Evolutionary conservation across 2,888 invertebrate genomes (phyloP), one percentile per base, ranked within the genome.

Genomic region (Elegia similella): DNA sequence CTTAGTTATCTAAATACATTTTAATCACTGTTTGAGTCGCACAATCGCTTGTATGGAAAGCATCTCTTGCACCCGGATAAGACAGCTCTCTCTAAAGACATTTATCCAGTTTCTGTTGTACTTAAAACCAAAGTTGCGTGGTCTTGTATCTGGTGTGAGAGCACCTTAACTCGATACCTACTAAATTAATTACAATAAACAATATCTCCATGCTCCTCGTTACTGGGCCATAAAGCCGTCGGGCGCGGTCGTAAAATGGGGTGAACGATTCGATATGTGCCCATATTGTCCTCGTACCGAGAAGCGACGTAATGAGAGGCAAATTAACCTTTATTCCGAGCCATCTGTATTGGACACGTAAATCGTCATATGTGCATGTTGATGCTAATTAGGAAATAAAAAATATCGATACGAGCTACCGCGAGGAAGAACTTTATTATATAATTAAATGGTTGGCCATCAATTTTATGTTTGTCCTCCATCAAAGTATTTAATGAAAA

Each of bases 261-360:
- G 82, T 84, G 86, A 88, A 87, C 70, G 85, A 62, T 80, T 81
- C 82, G 74, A 83, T 82, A 84, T 79, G 79, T 77, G 72, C 74
- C 68, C 73, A 68, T 73, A 78, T 80, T 82, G 79, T 77, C 79
- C 67, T 78, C 73, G 69, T 78, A 79, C 79, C 67, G 69, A 83
- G 82, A 81, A 82, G 71, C 73, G 74, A 69, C 65, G 61, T 79
- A 73, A 82, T 76, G 78, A 69, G 78, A 72, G 73, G 75, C 74
- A 80, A 82, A 86, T 85, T 82, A 82, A 83, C 82, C 77, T 84
- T 82, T 78, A 79, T 78, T 73, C 72, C 71, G 63, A 64, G 63
- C 56, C 65, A 64, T 66, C 48, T 60, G 53, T 59, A 55, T 44
- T 47, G 55, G 23, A 55, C 54, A 34, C 23, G 34, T 13, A 57